Conservation (phyloP, 2,797 vertebrate genomes). For the Acanthopagrus latus region DNA sequence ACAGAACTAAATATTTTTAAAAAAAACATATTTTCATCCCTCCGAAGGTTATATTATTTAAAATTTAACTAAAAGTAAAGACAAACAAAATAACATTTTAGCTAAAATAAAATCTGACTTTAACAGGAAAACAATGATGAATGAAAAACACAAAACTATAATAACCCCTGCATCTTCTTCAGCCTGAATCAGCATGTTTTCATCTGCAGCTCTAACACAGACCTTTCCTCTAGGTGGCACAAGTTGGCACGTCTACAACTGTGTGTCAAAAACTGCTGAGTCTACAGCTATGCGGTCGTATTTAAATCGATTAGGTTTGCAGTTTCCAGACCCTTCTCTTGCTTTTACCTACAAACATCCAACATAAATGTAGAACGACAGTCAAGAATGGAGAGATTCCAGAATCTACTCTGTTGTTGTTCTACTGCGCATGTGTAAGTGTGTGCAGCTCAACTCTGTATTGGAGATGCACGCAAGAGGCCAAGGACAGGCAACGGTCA, state of each 20-base stretch:
- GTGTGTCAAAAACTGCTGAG: constrained; percentile 23
- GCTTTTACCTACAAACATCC: not conserved
- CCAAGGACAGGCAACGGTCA: constrained; percentile 41
- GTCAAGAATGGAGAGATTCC: not conserved
- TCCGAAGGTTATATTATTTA: too few species aligned
- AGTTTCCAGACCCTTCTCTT: constrained; percentile 21
- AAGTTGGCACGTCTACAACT: not conserved
- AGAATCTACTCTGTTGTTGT: constrained; percentile 8
- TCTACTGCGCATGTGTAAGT: not conserved
- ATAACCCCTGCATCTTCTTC: not conserved
- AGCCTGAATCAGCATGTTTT: not conserved
- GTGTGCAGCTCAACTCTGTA: not conserved
- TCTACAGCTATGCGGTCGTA: constrained; percentile 26
- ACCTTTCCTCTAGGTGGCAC: constrained; percentile 4
- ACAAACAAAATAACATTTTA: too few species aligned
- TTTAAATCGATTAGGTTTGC: not conserved
- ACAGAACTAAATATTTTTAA: not conserved
- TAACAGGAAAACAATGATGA: too few species aligned
- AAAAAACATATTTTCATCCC: not conserved
- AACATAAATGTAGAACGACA: constrained; percentile 34
- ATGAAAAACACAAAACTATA: too few species aligned
- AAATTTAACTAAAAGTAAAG: too few species aligned
- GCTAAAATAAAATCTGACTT: too few species aligned
- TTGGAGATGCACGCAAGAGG: not conserved
- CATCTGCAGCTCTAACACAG: constrained; percentile 3